Evolutionary conservation across 2,113 vertebrate genomes (phyloP).

Genomic region (Trochalopteron elliotii): DNA sequence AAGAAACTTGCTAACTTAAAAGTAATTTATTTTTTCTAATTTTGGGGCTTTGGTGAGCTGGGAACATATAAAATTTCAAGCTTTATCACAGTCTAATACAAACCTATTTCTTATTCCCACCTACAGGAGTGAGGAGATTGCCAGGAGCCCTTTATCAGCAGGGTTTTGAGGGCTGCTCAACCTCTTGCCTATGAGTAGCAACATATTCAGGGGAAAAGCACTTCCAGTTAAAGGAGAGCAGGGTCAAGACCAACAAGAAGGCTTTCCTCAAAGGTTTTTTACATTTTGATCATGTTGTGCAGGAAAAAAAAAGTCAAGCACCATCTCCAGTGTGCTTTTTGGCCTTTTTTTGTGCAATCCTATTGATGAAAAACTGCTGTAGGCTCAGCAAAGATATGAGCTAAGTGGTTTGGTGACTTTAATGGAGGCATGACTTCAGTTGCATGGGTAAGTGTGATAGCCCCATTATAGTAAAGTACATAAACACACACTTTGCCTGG

Average conservation of each 20-base stretch:
- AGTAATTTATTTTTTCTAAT: neutral
- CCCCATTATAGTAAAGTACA: neutral
- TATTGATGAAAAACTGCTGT: neutral
- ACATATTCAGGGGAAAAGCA: neutral
- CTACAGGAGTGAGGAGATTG: rapidly evolving
- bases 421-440: neutral
- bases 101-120: neutral
- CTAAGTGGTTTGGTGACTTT: neutral
- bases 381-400: neutral
- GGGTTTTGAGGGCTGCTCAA: neutral
- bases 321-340: neutral
- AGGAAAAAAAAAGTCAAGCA: neutral
- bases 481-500: neutral
- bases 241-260: neutral
- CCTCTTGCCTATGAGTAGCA: neutral
- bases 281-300: neutral
- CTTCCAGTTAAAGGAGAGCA: neutral
- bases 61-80: neutral
- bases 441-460: neutral
- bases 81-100: neutral
- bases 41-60: neutral
- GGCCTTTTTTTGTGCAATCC: neutral
- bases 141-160: neutral
- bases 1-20: neutral
- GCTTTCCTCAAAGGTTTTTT: neutral